A percentile compares a stretch with the other conserved stretches of the same genome.
phyloP scores from a whole-genome alignment of 2,888 invertebrate genomes.

The Oligia latruncula region DNA sequence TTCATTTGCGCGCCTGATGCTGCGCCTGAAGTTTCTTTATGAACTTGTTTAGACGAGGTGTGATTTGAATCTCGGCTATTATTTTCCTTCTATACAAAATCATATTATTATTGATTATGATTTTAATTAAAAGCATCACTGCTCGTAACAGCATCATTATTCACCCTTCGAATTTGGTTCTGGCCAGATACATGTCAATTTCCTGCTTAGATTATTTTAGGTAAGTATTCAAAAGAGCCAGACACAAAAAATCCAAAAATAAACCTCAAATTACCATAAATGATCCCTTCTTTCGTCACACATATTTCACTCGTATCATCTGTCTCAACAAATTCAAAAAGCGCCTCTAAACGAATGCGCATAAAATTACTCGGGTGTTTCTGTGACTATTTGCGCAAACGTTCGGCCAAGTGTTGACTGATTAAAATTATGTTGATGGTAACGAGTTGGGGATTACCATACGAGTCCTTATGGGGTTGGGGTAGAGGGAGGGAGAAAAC shows the following conservation, averaged over 20 bases:
- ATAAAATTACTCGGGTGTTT: slow-evolving; percentile 42
- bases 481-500: background rate
- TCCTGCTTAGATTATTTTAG: background rate
- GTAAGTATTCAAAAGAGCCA: background rate
- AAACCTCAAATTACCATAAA: slow-evolving; percentile 6
- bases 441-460: slow-evolving; percentile 35
- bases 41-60: background rate
- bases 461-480: background rate
- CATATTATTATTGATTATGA: background rate
- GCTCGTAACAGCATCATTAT: background rate
- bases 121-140: background rate
- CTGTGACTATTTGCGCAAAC: slow-evolving; percentile 15
- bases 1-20: slow-evolving; percentile 20
- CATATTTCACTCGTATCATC: slow-evolving; percentile 12
- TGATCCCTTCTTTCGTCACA: background rate
- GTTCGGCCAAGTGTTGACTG: slow-evolving; percentile 24
- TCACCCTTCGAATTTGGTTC: background rate
- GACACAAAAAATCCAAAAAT: background rate
- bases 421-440: slow-evolving; percentile 43
- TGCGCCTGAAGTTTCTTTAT: background rate
- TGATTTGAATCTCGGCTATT: background rate
- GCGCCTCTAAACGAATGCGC: slow-evolving; percentile 41
- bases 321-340: slow-evolving; percentile 34
- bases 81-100: background rate
- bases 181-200: background rate